Evolutionary conservation across 2,113 vertebrate genomes (phyloP), one percentile per base, ranked within the genome.

Genomic region (Corvus moneduloides): DNA sequence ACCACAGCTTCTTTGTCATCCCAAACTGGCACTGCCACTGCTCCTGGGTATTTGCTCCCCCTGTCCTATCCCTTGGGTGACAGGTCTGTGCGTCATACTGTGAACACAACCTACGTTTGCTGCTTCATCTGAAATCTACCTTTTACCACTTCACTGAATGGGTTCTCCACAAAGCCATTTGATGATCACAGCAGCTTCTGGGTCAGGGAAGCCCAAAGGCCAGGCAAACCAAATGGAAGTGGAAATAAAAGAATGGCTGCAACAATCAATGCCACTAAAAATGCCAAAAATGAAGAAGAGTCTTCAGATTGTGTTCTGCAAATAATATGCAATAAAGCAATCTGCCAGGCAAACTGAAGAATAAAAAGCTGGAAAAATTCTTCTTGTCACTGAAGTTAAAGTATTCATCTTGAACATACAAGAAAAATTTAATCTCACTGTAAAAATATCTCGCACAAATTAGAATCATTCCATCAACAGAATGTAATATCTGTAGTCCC

Each of bases 151-250:
- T 24, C 72, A 62, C 37, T 58, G 35, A 62, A 59, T 0, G 2
- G 12, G 24, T 13, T 79, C n/a, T 61, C 15, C 69, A 74, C 33
- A 67, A 3, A 84, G 30, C 8, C 14, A 5, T 49, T 64, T 0
- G 0, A 39, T 28, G 41, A 21, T 15, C 51, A 41, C 5, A 20
- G 7, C 61, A 58, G 17, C 16, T 48, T 58, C 54, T 64, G 56
- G 26, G 48, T 39, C 44, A 80, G 44, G 33, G 28, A 58, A 90
- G 35, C 4, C 32, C 77, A 71, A 46, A 49, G 33, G 39, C 56
- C 0, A 0, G 27, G 59, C 20, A 81, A 84, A 63, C 6, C 2
- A 3, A 44, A 18, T 7, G 9, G 58, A 85, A 86, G 7, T 16
- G 48, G 15, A 75, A 87, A 44, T 33, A 48, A 27, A 77, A 81